phyloP scores from a whole-genome alignment of 2,888 invertebrate species.

The Drosophila fungiperda region DNA sequence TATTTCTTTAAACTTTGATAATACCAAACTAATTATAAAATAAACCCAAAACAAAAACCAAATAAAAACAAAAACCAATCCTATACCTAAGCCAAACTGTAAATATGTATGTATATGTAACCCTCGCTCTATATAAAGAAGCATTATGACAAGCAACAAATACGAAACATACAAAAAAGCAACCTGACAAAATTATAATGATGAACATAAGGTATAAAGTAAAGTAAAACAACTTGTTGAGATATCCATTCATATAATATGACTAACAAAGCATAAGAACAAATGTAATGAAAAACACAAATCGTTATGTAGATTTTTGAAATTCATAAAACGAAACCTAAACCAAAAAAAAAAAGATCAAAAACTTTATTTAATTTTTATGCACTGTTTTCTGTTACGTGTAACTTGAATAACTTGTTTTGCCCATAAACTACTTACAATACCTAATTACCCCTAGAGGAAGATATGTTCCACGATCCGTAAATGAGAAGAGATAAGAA shows the following conservation, averaged over 20 bases:
- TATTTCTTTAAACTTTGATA: slow-evolving; percentile 41
- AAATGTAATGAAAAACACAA: slow-evolving; percentile 35
- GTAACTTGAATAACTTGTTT: slow-evolving; percentile 72
- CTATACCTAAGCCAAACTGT: slow-evolving; percentile 50
- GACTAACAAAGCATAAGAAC: slow-evolving; percentile 22
- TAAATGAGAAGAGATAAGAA: slow-evolving; percentile 1
- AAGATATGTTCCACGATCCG: slow-evolving; percentile 35
- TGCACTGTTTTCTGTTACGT: slow-evolving; percentile 79
- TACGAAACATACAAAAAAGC: slow-evolving; percentile 66
- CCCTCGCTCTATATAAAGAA: slow-evolving; percentile 40
- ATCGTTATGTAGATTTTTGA: slow-evolving; percentile 76
- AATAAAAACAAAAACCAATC: slow-evolving; percentile 4
- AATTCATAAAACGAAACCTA: slow-evolving; percentile 37
- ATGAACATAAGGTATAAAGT: slow-evolving; percentile 66
- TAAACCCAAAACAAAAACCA: slow-evolving; percentile 5
- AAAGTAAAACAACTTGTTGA: slow-evolving; percentile 70
- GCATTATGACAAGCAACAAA: slow-evolving; percentile 58
- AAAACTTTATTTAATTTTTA: slow-evolving; percentile 74
- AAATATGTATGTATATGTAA: slow-evolving; percentile 53
- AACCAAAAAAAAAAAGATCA: slow-evolving; percentile 4
- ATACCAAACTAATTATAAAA: slow-evolving; percentile 4
- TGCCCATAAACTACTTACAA: slow-evolving; percentile 52
- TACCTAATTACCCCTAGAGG: slow-evolving; percentile 42
- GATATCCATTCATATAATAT: slow-evolving; percentile 66
- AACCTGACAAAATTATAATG: slow-evolving; percentile 72